Percentiles rank a stretch among this genome's conserved stretches.
phyloP scores from a whole-genome alignment of 2,113 vertebrate genomes.

The Tupaia tana region DNA sequence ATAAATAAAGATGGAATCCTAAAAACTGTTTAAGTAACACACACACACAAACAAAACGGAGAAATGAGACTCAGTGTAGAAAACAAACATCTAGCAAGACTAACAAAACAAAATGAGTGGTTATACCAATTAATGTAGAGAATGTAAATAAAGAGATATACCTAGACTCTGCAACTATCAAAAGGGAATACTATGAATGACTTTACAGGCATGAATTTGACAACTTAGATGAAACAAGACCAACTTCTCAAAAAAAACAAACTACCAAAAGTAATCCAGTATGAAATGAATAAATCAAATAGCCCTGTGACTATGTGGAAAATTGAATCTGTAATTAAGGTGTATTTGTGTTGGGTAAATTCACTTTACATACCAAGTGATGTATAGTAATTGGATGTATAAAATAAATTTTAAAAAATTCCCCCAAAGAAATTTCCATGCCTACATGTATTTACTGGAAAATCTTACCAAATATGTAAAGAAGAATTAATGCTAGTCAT shows the following conservation, averaged over 20 bases:
- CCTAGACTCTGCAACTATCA: not conserved
- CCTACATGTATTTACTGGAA: not conserved
- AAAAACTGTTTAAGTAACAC: not conserved
- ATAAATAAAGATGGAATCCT: conserved; percentile 26
- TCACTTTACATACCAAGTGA: no score
- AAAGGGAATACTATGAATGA: conserved; percentile 6
- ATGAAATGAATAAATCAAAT: not conserved
- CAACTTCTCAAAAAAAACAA: not conserved
- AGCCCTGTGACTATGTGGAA: not conserved
- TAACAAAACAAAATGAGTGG: conserved; percentile 10
- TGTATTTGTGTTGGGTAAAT: no score
- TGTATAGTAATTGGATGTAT: no score
- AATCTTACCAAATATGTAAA: conserved; percentile 13
- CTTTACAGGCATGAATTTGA: conserved; percentile 8
- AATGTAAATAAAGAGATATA: not conserved
- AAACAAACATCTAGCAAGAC: conserved; percentile 34
- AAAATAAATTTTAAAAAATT: not conserved
- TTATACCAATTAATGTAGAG: not conserved
- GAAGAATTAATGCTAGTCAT: not conserved
- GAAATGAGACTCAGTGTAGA: not conserved
- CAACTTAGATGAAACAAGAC: not conserved
- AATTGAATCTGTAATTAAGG: not conserved
- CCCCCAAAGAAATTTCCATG: not conserved
- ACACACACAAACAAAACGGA: not conserved
- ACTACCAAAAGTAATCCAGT: conserved; percentile 3